Percentiles rank a stretch among this genome's conserved stretches.
These are phyloP conservation scores for Spodoptera frugiperda DNA, from an alignment of 1,140 invertebrate species.

Conservation along the genomic window DNA sequence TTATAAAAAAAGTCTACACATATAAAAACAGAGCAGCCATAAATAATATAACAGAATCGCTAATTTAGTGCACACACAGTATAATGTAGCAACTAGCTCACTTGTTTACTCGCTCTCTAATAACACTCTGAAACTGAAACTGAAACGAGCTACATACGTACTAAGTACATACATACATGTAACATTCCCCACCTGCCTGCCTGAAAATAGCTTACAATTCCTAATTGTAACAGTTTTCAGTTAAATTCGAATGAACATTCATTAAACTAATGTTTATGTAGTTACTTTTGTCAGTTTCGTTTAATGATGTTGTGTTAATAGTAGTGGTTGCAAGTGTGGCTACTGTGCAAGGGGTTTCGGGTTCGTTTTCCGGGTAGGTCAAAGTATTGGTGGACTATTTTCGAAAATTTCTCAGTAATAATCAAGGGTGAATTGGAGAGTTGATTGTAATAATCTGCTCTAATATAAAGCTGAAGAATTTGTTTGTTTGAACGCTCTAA, in stretches of 20 bases:
- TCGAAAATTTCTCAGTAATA: no score
- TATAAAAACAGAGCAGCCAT: no score
- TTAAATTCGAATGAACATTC: no score
- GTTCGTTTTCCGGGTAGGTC: no score
- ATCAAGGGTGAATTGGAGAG: no score
- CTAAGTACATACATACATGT: not conserved
- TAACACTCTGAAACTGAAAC: not conserved
- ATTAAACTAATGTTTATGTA: not conserved
- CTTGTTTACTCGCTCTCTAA: conserved; percentile 27
- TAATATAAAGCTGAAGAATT: no score
- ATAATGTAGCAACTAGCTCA: conserved; percentile 7
- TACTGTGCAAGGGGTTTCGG: no score
- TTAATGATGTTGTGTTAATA: not conserved
- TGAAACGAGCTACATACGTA: not conserved
- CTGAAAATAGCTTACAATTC: conserved; percentile 3
- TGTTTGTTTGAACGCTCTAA: no score
- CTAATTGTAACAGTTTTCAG: conserved; percentile 10
- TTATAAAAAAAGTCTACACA: no score
- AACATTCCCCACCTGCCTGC: not conserved
- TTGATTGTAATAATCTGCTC: no score
- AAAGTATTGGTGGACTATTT: no score
- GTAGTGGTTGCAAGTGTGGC: no score
- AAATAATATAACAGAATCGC: not conserved
- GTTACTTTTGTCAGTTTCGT: not conserved
- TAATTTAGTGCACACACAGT: not conserved